Percentiles rank a stretch among this genome's conserved stretches.
Evolutionary conservation across 2,113 vertebrate species (phyloP).

Genomic region (Ploceus nigricollis): DNA sequence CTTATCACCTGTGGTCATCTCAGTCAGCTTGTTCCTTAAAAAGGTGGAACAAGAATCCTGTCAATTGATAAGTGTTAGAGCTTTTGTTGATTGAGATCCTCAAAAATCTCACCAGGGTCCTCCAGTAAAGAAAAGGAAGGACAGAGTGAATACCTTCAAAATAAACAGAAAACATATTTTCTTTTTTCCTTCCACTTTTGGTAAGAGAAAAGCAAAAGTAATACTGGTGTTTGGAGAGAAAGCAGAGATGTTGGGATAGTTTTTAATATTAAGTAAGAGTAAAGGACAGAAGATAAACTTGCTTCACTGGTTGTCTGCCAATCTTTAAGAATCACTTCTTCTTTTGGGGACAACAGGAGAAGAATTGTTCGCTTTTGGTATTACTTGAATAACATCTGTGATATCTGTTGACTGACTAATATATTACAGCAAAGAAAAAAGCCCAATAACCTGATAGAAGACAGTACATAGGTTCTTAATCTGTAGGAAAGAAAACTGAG

Average conservation of each 20-base stretch:
- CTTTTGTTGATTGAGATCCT: not conserved
- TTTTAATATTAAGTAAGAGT: not conserved
- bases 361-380: not conserved
- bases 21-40: not conserved
- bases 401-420: not conserved
- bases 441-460: not conserved
- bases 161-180: not conserved
- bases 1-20: not conserved
- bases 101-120: not conserved
- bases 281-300: not conserved
- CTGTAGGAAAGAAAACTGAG: not conserved
- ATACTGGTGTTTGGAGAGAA: not conserved
- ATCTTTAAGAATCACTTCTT: not conserved
- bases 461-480: not conserved
- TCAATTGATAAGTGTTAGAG: not conserved
- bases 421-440: not conserved
- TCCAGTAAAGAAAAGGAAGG: not conserved
- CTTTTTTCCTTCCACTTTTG: not conserved
- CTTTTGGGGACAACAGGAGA: not conserved
- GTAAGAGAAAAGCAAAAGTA: not conserved
- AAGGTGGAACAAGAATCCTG: not conserved
- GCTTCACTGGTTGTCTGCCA: not conserved
- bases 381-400: not conserved
- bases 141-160: not conserved
- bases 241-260: not conserved